phyloP scores from a whole-genome alignment of 1,140 invertebrate genomes.

The Drosophila insularis region DNA sequence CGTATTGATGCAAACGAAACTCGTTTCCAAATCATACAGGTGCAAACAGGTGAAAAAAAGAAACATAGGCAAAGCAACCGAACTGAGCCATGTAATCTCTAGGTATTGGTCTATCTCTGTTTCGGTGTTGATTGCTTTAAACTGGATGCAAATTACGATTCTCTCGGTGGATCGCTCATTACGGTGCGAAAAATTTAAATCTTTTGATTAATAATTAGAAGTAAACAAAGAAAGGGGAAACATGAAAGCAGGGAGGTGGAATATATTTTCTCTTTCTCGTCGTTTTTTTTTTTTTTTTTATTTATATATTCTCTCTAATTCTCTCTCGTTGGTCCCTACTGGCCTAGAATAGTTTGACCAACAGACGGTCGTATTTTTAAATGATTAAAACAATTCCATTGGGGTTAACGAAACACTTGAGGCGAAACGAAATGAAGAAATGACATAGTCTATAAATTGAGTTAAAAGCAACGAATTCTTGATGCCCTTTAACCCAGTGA shows the following conservation, averaged over 20 bases:
- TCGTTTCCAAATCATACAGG: background rate
- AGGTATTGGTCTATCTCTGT: background rate
- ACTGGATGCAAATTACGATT: conserved; percentile 56
- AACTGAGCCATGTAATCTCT: background rate
- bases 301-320: background rate
- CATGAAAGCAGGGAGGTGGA: background rate
- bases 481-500: too few species aligned
- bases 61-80: background rate
- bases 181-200: background rate
- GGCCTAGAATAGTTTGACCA: conserved; percentile 31
- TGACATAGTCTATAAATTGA: too few species aligned
- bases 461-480: background rate
- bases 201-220: conserved; percentile 76
- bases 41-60: background rate
- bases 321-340: conserved; percentile 48
- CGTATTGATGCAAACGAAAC: conserved; percentile 40
- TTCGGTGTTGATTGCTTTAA: conserved; percentile 53
- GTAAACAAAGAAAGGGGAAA: conserved; percentile 46
- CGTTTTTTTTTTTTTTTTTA: too few species aligned
- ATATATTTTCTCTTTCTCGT: background rate
- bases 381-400: conserved; percentile 40
- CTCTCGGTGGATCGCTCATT: conserved; percentile 42
- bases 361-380: conserved; percentile 14
- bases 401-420: conserved; percentile 32
- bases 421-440: conserved; percentile 13